Conservation (phyloP, 2,888 invertebrate species). For the Cotesia congregata region DNA sequence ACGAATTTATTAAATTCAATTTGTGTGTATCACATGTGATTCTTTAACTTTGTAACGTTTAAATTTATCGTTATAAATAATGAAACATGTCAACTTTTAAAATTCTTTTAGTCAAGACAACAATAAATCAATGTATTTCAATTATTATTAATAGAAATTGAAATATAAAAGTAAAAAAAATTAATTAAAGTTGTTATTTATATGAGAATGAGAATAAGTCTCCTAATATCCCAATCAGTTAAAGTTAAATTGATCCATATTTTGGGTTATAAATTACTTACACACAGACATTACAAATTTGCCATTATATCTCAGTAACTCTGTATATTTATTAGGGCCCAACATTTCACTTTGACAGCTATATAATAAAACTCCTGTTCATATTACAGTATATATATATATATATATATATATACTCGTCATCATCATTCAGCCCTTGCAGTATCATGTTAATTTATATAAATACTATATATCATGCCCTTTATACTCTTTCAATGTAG, state of each 20-base stretch:
- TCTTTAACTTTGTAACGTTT: neutral
- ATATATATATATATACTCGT: neutral
- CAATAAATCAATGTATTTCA: neutral
- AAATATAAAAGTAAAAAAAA: neutral
- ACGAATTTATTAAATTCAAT: neutral
- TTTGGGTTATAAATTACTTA: neutral
- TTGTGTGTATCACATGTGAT: neutral
- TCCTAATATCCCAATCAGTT: neutral
- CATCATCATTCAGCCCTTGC: conserved; percentile 33
- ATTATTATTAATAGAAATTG: neutral
- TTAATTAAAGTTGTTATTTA: neutral
- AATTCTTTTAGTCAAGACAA: neutral
- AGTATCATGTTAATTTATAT: conserved; percentile 53
- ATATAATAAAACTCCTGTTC: neutral
- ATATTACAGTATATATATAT: neutral
- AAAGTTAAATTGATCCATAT: neutral
- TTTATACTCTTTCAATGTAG: conserved; percentile 13
- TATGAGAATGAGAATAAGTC: neutral
- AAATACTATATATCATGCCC: conserved; percentile 44
- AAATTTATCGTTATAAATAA: neutral
- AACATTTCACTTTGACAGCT: conserved; percentile 1
- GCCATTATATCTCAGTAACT: neutral
- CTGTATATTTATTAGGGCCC: neutral
- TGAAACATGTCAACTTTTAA: neutral
- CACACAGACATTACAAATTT: neutral